Percentiles rank a stretch among this genome's conserved stretches.
phyloP scores from a whole-genome alignment of 2,797 vertebrate species.

The Hippopotamyrus pictus region DNA sequence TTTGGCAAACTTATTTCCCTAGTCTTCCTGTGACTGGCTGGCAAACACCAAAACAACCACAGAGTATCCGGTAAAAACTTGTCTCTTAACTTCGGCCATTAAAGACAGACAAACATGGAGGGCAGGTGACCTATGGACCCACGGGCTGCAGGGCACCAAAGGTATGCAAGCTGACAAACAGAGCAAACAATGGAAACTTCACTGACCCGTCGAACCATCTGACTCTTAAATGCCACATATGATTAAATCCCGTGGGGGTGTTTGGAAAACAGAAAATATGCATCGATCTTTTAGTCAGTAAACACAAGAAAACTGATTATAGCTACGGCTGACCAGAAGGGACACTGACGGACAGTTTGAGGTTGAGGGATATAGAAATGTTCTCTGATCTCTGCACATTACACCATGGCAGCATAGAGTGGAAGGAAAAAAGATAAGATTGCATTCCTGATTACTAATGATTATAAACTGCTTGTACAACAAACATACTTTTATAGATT shows the following conservation, averaged over 20 bases:
- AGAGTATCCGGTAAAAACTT: not conserved
- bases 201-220: not conserved
- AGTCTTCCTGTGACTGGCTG: not conserved
- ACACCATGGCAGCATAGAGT: not conserved
- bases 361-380: not conserved
- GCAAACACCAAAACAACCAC: not conserved
- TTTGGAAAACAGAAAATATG: not conserved
- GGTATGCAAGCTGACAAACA: not conserved
- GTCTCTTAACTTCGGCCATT: not conserved
- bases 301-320: not conserved
- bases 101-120: not conserved
- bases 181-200: not conserved
- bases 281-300: not conserved
- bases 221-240: not conserved
- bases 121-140: not conserved
- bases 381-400: not conserved
- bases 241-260: not conserved
- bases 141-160: not conserved
- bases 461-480: not conserved
- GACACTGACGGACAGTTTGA: not conserved
- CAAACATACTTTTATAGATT: not conserved
- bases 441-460: not conserved
- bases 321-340: not conserved
- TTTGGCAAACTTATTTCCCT: not conserved
- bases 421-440: not conserved